Conservation (phyloP, 30 jellyfish, hydroid and myxozoan species). For the Turritopsis dohrnii region DNA sequence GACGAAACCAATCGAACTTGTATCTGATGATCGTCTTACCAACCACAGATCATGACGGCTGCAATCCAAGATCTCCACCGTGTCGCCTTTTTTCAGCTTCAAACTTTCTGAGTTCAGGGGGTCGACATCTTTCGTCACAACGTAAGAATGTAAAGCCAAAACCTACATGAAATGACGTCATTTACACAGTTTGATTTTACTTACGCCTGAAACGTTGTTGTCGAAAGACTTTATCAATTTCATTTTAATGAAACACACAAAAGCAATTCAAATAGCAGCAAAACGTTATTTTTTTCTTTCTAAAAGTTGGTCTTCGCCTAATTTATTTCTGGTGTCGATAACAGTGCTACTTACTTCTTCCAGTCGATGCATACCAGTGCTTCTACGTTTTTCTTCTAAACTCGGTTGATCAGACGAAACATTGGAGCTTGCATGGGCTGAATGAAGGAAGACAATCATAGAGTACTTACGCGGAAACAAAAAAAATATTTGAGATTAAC, state of each 20-base stretch:
- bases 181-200: too few relatives aligned
- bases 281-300: neutral
- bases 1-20: conserved; percentile 76
- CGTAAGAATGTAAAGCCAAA: conserved; percentile 57
- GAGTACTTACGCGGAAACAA: neutral
- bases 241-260: too few relatives aligned
- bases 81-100: conserved; percentile 68
- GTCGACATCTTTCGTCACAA: conserved; percentile 57
- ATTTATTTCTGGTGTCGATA: too few relatives aligned
- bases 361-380: conserved; percentile 51
- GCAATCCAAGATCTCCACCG: conserved; percentile 79
- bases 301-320: too few relatives aligned
- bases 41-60: conserved; percentile 84
- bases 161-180: too few relatives aligned
- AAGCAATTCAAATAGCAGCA: too few relatives aligned
- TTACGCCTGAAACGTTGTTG: too few relatives aligned
- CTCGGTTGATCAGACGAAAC: neutral
- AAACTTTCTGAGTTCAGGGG: conserved; percentile 51
- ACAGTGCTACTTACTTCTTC: conserved; percentile 52
- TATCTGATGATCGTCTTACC: conserved; percentile 69
- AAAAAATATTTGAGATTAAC: neutral
- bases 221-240: too few relatives aligned
- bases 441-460: neutral
- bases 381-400: conserved; percentile 30
- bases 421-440: neutral